Base-by-base conservation (phyloP, 2,113 vertebrate genomes). In the Nannobrachium achirus region DNA sequence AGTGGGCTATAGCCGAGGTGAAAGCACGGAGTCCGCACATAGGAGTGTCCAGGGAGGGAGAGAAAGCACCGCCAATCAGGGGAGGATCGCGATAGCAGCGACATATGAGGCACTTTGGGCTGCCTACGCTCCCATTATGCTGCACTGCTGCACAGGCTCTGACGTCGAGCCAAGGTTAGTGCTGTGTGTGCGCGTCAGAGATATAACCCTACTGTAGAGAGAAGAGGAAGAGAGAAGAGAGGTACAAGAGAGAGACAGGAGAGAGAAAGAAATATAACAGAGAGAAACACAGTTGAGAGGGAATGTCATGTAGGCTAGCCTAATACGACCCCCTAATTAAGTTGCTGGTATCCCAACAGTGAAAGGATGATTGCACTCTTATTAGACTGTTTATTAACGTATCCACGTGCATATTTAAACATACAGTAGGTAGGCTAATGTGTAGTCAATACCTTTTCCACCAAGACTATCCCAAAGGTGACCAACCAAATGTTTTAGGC, bases 111-210 rank as follows among this genome's bases (percentile, higher is more conserved):
- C 84, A 82, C 78, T 83, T 78, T 85, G 87, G 90, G 86, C 93
- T 90, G 81, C 89, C 78, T 89, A 92, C 86, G 93, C 92, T 94
- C 93, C 89, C 91, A 67, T 93, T 93, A 94, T 92, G 92, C 96
- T 96, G 97, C 96, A 97, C 96, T 97, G 97, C 96, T 92, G 93
- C 96, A 96, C 96, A 92, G 95, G 90, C 93, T 90, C 95, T 98
- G 95, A 98, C 95, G 94, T 94, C 92, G 92, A 94, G 95, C 94
- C 95, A 95, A 95, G 94, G 95, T 93, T 94, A 94, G 94, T 80
- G 93, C 64, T 91, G 94, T 94, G 94, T 93, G 94, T 92, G 94
- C 93, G 90, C 92, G 88, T 41, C 71, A 75, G 71, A 79, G 75
- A 83, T 64, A 76, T 63, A 52, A 33, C 61, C 46, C 16, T 56